phyloP scores from a whole-genome alignment of 1,140 invertebrate species.

The Daktulosphaira vitifoliae region DNA sequence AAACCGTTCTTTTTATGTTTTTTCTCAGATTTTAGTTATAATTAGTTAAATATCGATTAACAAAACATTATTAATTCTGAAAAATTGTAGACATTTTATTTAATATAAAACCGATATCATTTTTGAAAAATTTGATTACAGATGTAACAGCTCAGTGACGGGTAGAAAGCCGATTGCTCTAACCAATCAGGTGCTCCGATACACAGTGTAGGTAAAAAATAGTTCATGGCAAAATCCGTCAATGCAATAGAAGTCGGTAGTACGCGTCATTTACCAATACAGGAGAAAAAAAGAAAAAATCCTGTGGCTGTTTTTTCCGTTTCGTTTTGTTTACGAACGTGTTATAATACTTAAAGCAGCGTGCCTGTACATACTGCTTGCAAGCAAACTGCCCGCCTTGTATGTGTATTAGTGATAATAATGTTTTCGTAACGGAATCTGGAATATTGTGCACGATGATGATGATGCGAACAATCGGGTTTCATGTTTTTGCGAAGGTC shows the following conservation, averaged over 20 bases:
- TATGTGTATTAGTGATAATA: conserved; percentile 21
- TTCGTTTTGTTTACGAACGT: conserved; percentile 27
- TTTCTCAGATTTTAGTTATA: too few species aligned
- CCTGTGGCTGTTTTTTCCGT: conserved; percentile 13
- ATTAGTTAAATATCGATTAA: too few species aligned
- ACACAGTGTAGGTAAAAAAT: neutral
- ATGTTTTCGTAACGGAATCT: conserved; percentile 21
- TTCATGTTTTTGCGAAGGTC: conserved; percentile 19
- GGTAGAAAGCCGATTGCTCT: neutral
- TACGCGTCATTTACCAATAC: neutral
- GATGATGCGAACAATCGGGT: conserved; percentile 9
- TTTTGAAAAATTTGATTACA: too few species aligned
- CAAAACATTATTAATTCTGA: too few species aligned
- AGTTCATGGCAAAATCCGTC: conserved; percentile 2
- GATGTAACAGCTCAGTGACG: neutral
- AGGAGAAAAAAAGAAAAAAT: neutral
- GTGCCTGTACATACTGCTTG: conserved; percentile 8
- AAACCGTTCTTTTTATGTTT: too few species aligned
- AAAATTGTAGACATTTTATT: too few species aligned
- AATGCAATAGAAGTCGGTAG: neutral
- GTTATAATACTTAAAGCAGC: neutral
- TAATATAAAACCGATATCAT: too few species aligned
- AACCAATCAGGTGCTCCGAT: neutral
- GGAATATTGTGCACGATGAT: neutral
- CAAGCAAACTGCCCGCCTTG: conserved; percentile 1